Evolutionary conservation across 2,113 vertebrate species (phyloP).

Genomic region (Chinchilla lanigera): DNA sequence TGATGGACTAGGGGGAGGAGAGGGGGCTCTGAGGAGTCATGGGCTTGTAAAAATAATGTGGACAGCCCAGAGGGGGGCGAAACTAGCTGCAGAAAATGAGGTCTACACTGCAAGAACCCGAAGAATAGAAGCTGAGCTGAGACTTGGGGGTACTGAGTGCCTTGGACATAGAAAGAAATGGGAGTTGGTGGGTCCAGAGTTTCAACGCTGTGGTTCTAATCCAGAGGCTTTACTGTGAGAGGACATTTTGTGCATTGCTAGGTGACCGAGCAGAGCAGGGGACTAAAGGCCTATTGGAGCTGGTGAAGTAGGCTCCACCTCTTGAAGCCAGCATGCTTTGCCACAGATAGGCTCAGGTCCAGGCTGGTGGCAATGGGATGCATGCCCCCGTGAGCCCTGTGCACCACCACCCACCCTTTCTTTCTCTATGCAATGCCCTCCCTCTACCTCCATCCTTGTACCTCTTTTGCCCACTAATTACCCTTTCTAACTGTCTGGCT

Average conservation of each 20-base stretch:
- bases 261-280: background rate
- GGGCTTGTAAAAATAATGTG: slow-evolving; percentile 46
- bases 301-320: background rate
- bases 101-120: background rate
- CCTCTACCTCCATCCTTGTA: background rate
- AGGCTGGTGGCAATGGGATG: background rate
- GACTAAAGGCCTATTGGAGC: slow-evolving; percentile 6
- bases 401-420: background rate
- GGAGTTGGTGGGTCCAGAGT: background rate
- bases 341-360: background rate
- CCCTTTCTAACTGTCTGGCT: background rate
- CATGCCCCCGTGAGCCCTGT: background rate
- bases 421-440: background rate
- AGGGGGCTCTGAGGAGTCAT: slow-evolving; percentile 11
- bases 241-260: background rate
- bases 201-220: background rate
- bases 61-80: background rate
- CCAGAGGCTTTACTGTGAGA: slow-evolving; percentile 15
- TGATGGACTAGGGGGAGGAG: background rate
- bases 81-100: slow-evolving; percentile 38
- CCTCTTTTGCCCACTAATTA: background rate
- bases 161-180: too few species aligned
- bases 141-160: background rate
- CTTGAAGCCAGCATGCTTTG: background rate
- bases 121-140: background rate